Percentiles rank a stretch among this genome's conserved stretches.
These are phyloP conservation scores for Steinernema khuongi DNA, from an alignment of 1,140 invertebrate genomes.

Conservation along the genomic window DNA sequence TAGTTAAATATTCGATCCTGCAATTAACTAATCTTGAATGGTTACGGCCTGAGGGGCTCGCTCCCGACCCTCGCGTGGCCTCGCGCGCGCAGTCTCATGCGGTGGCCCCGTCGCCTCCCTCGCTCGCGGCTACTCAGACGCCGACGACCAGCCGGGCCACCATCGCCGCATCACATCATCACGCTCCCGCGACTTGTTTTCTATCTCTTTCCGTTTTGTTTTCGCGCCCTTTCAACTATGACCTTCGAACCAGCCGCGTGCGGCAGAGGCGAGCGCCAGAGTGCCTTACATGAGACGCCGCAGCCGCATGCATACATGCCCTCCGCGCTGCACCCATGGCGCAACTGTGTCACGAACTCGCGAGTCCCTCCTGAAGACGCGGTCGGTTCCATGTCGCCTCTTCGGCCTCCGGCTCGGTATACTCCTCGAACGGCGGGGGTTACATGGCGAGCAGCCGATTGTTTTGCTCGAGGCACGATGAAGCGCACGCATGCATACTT, in stretches of 20 bases:
- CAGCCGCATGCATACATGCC: constrained; percentile 7
- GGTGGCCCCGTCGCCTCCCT: not conserved
- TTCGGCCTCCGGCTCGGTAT: not conserved
- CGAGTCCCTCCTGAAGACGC: not conserved
- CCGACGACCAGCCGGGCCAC: not conserved
- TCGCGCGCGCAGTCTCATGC: not conserved
- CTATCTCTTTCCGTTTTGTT: not conserved
- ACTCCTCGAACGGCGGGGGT: not conserved
- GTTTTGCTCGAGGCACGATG: not conserved
- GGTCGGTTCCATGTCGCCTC: not conserved
- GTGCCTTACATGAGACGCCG: not conserved
- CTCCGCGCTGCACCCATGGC: constrained; percentile 3
- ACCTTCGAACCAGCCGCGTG: constrained; percentile 12
- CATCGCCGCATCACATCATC: constrained; percentile 2
- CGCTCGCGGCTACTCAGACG: not conserved
- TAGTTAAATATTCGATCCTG: constrained; percentile 2
- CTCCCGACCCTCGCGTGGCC: not conserved
- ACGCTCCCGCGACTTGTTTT: not conserved
- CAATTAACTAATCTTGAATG: constrained; percentile 11
- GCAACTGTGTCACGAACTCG: constrained; percentile 14
- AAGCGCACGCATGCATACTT: constrained; percentile 16
- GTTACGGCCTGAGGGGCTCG: not conserved
- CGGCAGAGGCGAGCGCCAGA: not conserved
- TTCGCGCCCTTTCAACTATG: constrained; percentile 16
- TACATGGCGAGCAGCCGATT: not conserved